These are phyloP conservation scores for Patella ulyssiponensis DNA, from an alignment of 2,888 invertebrate species.

Conservation along the genomic window DNA sequence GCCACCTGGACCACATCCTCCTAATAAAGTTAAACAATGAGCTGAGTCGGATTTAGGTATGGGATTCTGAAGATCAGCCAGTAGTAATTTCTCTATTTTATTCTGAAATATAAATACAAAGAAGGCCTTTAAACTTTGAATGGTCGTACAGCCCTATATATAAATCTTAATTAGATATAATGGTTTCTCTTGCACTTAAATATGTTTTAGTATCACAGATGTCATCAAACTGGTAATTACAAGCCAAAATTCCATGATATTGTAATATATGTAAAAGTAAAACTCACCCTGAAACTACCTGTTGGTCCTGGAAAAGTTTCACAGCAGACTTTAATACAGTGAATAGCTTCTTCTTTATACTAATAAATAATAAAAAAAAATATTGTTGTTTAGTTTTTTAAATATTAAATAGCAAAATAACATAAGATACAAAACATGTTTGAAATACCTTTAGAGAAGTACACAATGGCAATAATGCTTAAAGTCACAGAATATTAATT, in stretches of 20 bases:
- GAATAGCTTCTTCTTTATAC: constrained; percentile 33
- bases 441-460: too few species aligned
- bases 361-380: constrained; percentile 26
- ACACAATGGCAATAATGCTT: too few species aligned
- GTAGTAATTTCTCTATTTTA: constrained; percentile 28
- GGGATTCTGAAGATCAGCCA: neutral
- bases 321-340: constrained; percentile 16
- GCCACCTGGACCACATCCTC: constrained; percentile 54
- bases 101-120: constrained; percentile 20
- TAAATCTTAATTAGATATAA: too few species aligned
- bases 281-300: constrained; percentile 18
- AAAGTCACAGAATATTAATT: too few species aligned
- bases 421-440: too few species aligned
- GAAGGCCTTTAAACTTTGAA: neutral
- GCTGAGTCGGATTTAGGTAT: constrained; percentile 27
- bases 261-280: neutral
- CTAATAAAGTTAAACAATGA: constrained; percentile 45
- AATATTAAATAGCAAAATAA: too few species aligned
- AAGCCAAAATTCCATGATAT: neutral
- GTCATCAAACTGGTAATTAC: neutral
- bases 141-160: neutral
- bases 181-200: too few species aligned
- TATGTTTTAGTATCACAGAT: neutral
- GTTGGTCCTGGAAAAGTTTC: constrained; percentile 16
- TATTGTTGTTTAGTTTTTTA: neutral